These are phyloP conservation scores for Endotricha flammealis DNA, from an alignment of 2,888 invertebrate genomes.

Conservation along the genomic window DNA sequence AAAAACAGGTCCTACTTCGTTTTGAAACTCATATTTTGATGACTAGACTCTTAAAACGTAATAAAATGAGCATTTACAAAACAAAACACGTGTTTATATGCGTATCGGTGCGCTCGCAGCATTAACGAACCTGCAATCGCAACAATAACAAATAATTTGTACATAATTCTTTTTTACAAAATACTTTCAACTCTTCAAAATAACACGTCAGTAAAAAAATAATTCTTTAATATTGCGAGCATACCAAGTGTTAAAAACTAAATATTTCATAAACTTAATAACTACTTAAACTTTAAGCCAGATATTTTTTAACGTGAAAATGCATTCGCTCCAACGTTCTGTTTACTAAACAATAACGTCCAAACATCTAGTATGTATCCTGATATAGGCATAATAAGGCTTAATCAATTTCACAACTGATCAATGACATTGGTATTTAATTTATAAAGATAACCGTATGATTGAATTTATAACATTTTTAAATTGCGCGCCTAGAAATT, in stretches of 20 bases:
- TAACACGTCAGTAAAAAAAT: conserved; percentile 18
- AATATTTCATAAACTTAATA: conserved; percentile 53
- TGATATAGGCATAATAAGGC: no score
- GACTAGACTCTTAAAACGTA: conserved; percentile 76
- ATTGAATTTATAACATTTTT: no score
- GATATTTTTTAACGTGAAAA: conserved; percentile 33
- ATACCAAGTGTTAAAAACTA: conserved; percentile 42
- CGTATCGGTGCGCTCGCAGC: conserved; percentile 34
- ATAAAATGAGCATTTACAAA: conserved; percentile 75
- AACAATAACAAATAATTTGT: conserved; percentile 32
- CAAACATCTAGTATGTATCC: no score
- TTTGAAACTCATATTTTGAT: conserved; percentile 66
- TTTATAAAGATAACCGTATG: no score
- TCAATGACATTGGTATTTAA: no score
- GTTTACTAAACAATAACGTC: no score
- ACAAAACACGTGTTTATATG: conserved; percentile 46
- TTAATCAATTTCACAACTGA: no score
- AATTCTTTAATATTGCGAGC: conserved; percentile 46
- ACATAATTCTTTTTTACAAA: conserved; percentile 24
- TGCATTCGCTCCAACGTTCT: conserved; percentile 27
- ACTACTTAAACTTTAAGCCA: conserved; percentile 57
- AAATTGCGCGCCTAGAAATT: no score
- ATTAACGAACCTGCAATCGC: conserved; percentile 16
- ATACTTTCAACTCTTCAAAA: conserved; percentile 24
- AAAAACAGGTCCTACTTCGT: conserved; percentile 45